These are phyloP conservation scores for Adelosebastes latens DNA, from an alignment of 2,797 vertebrate genomes.

Conservation along the genomic window DNA sequence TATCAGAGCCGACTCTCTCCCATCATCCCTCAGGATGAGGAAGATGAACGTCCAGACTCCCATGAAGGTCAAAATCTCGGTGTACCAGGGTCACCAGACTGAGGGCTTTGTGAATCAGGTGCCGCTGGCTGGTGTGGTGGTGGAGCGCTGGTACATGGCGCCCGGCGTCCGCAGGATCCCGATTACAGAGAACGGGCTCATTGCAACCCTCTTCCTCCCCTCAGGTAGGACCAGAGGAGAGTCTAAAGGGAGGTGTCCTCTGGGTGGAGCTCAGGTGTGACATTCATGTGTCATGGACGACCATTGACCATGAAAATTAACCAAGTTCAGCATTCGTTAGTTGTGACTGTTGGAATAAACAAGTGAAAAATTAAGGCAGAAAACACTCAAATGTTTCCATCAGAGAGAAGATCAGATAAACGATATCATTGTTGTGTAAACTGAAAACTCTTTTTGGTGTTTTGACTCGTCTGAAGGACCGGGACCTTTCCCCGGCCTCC, in stretches of 20 bases:
- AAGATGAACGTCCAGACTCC: conserved; percentile 70
- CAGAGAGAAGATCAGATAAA: neutral
- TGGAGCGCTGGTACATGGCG: conserved; percentile 78
- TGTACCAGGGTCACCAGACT: conserved; percentile 64
- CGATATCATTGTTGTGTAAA: accelerated
- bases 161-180: conserved; percentile 73
- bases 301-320: neutral
- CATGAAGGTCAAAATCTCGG: conserved; percentile 68
- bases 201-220: conserved; percentile 78
- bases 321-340: neutral
- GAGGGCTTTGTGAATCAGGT: conserved; percentile 60
- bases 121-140: conserved; percentile 53
- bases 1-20: neutral
- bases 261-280: neutral
- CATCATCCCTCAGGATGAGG: conserved; percentile 58
- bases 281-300: too few relatives aligned
- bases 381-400: too few relatives aligned
- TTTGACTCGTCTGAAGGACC: too few relatives aligned
- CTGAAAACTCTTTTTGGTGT: neutral
- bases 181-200: conserved; percentile 63
- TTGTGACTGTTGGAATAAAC: neutral
- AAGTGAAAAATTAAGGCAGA: neutral
- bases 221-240: conserved; percentile 65
- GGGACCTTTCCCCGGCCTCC: too few relatives aligned
- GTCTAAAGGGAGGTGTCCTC: neutral